phyloP scores from a whole-genome alignment of 2,797 vertebrate genomes.

The Pseudotriccus pelzelni region DNA sequence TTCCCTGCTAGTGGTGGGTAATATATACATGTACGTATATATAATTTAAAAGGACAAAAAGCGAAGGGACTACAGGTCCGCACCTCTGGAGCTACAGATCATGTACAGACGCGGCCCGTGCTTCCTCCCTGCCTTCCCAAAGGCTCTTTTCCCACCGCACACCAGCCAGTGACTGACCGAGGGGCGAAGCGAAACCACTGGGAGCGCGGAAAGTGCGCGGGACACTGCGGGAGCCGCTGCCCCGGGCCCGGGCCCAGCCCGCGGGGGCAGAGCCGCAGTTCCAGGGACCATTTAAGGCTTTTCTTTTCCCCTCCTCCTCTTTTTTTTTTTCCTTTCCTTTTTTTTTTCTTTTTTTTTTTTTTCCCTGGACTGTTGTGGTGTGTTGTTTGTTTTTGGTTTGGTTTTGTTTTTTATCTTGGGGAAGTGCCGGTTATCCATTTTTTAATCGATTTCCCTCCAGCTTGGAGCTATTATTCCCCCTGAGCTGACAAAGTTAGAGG shows the following conservation, averaged over 20 bases:
- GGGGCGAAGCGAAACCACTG: neutral
- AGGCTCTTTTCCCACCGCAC: neutral
- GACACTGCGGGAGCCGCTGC: neutral
- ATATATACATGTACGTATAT: neutral
- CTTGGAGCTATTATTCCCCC: neutral
- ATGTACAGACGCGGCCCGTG: fast-evolving
- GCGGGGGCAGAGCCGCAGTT: neutral
- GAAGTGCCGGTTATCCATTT: neutral
- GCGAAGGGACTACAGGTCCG: neutral
- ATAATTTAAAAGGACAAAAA: neutral
- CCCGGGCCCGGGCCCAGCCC: neutral
- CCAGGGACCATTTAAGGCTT: conserved; percentile 48
- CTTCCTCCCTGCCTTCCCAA: neutral
- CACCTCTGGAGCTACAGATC: neutral
- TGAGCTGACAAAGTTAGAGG: neutral
- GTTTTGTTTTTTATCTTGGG: neutral
- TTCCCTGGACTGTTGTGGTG: neutral
- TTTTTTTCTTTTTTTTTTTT: neutral
- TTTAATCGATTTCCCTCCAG: neutral
- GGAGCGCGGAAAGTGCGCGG: neutral
- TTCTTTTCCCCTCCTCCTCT: conserved; percentile 17
- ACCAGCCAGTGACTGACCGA: fast-evolving
- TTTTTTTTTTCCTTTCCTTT: fast-evolving
- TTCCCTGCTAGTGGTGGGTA: neutral
- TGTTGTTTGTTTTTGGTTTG: neutral